These are phyloP conservation scores for Pristionchus exspectatus DNA, from an alignment of 2,888 invertebrate species.

Conservation along the genomic window DNA sequence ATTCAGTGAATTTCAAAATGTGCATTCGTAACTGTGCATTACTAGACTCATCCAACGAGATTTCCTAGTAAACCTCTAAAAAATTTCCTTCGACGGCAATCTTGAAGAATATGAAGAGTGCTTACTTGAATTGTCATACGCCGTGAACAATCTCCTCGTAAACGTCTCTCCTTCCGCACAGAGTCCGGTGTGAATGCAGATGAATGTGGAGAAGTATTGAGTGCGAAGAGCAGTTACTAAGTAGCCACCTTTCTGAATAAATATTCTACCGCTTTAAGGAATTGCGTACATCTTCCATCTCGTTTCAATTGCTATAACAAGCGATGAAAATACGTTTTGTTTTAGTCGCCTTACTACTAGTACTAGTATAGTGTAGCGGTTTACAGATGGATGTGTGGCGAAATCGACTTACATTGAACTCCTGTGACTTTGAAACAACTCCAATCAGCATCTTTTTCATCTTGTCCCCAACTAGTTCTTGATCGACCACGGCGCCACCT, in stretches of 20 bases:
- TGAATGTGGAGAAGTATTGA: slow-evolving; percentile 3
- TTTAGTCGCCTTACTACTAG: too few species aligned
- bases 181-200: not conserved
- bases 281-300: too few species aligned
- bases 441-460: not conserved
- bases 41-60: too few species aligned
- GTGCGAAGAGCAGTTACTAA: not conserved
- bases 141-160: not conserved
- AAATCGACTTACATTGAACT: not conserved
- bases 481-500: not conserved
- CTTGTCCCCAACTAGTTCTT: not conserved
- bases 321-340: too few species aligned
- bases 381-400: too few species aligned
- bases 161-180: not conserved
- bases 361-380: too few species aligned
- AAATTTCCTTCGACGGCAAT: not conserved
- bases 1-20: too few species aligned
- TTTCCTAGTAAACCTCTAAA: too few species aligned
- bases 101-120: too few species aligned
- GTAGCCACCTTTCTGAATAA: not conserved
- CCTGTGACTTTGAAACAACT: not conserved
- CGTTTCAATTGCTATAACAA: too few species aligned
- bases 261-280: too few species aligned
- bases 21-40: too few species aligned
- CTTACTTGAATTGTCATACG: not conserved